These are phyloP conservation scores for Salarias fasciatus DNA, from an alignment of 2,797 vertebrate genomes.

Conservation along the genomic window DNA sequence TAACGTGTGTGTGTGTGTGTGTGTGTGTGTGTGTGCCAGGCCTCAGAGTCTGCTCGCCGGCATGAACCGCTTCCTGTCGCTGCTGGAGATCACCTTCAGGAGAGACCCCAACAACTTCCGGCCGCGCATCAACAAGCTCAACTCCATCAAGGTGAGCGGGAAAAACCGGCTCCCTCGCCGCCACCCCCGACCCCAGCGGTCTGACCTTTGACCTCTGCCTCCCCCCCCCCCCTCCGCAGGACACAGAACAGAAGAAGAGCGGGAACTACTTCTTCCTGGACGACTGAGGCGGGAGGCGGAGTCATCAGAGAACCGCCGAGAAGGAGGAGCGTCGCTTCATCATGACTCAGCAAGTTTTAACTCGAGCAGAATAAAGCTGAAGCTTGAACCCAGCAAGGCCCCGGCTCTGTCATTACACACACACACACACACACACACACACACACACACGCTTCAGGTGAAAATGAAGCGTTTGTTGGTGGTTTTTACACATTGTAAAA, in stretches of 20 bases:
- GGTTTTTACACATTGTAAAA: too few relatives aligned
- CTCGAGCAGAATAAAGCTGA: too few relatives aligned
- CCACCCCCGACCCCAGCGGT: neutral
- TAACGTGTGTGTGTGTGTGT: neutral
- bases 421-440: too few relatives aligned
- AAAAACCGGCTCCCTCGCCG: too few relatives aligned
- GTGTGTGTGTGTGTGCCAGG: conserved; percentile 68
- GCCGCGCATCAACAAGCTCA: conserved; percentile 97
- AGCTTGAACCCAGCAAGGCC: too few relatives aligned
- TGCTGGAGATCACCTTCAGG: conserved; percentile 97
- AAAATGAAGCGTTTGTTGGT: too few relatives aligned
- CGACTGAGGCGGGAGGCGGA: conserved; percentile 84
- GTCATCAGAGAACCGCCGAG: conserved; percentile 64
- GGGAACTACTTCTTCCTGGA: conserved; percentile 99
- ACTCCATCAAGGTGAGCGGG: conserved; percentile 95
- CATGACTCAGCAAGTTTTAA: too few relatives aligned
- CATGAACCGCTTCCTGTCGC: conserved; percentile 96
- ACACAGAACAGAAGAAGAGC: conserved; percentile 98
- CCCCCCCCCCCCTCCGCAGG: conserved; percentile 79
- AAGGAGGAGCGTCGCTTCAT: too few relatives aligned
- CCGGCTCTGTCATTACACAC: too few relatives aligned
- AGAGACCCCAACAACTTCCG: conserved; percentile 98
- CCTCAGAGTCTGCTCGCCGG: conserved; percentile 94
- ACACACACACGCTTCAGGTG: too few relatives aligned
- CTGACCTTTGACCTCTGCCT: neutral